phyloP scores from a whole-genome alignment of 2,888 invertebrate species.

The Torymus texanus region DNA sequence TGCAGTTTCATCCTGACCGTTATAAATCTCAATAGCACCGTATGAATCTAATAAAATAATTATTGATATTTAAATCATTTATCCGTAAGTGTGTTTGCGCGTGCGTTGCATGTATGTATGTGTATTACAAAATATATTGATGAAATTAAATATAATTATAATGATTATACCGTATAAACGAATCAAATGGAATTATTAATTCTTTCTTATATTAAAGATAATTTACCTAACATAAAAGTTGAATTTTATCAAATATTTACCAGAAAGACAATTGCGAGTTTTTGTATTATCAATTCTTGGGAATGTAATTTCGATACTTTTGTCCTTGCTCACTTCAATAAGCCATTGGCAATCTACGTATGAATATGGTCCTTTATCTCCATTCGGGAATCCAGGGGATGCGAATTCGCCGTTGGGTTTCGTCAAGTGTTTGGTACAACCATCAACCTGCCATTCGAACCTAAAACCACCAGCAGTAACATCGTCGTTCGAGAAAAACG shows the following conservation, averaged over 20 bases:
- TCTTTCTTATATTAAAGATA: too few species aligned
- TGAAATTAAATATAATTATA: too few species aligned
- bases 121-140: too few species aligned
- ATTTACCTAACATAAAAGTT: too few species aligned
- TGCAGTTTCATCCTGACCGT: conserved; percentile 80
- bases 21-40: conserved; percentile 75
- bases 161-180: too few species aligned
- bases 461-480: conserved; percentile 83
- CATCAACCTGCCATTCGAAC: conserved; percentile 86
- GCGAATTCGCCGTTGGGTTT: conserved; percentile 78
- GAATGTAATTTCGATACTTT: conserved; percentile 82
- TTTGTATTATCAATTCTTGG: conserved; percentile 80
- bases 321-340: conserved; percentile 82
- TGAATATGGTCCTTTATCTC: conserved; percentile 74
- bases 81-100: too few species aligned
- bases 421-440: conserved; percentile 84
- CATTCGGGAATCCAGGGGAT: conserved; percentile 81
- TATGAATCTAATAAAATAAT: conserved; percentile 20
- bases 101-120: too few species aligned
- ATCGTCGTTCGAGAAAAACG: conserved; percentile 80
- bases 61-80: background rate
- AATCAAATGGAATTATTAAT: too few species aligned
- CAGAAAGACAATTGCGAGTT: conserved; percentile 78
- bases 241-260: conserved; percentile 70
- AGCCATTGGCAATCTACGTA: conserved; percentile 85